Evolutionary conservation across 2,797 vertebrate species (phyloP).

Genomic region (Harpagifer antarcticus): DNA sequence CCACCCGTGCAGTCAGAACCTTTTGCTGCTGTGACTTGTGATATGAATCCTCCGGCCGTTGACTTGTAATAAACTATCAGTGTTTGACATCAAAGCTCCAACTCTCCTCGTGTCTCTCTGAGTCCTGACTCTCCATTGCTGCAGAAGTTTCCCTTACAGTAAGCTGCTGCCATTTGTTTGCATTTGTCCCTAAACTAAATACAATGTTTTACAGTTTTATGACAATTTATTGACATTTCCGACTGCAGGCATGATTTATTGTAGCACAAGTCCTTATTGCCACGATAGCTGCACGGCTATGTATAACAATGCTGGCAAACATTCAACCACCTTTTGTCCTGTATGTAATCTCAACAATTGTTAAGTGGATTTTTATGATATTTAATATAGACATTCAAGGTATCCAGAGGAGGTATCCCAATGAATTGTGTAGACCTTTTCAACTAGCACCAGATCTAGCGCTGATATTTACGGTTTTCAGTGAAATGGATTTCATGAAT

Average conservation of each 20-base stretch:
- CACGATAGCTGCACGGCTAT: background rate
- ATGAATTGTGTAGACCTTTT: background rate
- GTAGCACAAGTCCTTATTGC: background rate
- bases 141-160: too few species aligned
- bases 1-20: too few species aligned
- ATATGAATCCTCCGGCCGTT: too few species aligned
- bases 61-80: too few species aligned
- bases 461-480: background rate
- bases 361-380: background rate
- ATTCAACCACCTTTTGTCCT: background rate
- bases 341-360: background rate
- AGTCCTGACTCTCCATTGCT: too few species aligned
- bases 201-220: too few species aligned
- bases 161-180: too few species aligned
- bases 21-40: too few species aligned
- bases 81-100: too few species aligned
- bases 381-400: background rate
- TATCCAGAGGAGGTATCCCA: background rate
- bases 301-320: too few species aligned
- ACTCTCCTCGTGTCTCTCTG: too few species aligned
- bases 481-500: background rate
- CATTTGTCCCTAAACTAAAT: too few species aligned
- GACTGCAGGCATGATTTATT: background rate
- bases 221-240: slow-evolving; percentile 10
- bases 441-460: background rate